Evolutionary conservation across 2,797 vertebrate genomes (phyloP).

Genomic region (Sebastes itinus): DNA sequence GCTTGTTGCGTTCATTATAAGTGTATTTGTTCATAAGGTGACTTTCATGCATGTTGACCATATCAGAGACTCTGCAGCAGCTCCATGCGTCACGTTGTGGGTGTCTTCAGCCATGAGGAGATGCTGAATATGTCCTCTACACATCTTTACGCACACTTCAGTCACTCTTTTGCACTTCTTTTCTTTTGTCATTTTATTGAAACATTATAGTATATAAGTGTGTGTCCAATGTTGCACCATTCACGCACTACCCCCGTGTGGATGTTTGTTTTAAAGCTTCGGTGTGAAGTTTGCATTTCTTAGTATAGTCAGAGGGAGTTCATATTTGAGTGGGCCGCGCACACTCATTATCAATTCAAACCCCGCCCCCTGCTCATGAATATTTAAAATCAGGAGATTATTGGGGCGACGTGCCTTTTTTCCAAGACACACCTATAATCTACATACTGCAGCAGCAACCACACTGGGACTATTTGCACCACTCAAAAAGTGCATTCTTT

Average conservation of each 20-base stretch:
- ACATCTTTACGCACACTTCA: neutral
- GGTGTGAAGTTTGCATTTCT: neutral
- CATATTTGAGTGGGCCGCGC: slow-evolving; percentile 65
- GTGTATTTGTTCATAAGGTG: neutral
- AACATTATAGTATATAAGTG: neutral
- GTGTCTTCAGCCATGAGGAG: slow-evolving; percentile 4
- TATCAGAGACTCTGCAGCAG: neutral
- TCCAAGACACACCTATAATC: slow-evolving; percentile 37
- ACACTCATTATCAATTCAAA: slow-evolving; percentile 32
- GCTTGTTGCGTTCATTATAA: neutral
- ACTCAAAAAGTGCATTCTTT: neutral
- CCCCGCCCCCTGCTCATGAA: slow-evolving; percentile 58
- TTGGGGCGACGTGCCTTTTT: neutral
- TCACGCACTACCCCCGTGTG: neutral
- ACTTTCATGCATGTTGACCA: neutral
- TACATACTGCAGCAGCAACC: neutral
- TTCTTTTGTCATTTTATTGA: neutral
- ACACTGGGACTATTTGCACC: too few species aligned
- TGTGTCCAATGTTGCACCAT: neutral
- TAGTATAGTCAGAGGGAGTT: neutral
- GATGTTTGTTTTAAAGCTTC: neutral
- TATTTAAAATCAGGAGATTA: slow-evolving; percentile 47
- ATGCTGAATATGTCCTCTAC: neutral
- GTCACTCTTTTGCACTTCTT: neutral
- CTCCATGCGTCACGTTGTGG: slow-evolving; percentile 8